Conservation (phyloP, 2,797 vertebrate genomes). For the Galago senegalensis region DNA sequence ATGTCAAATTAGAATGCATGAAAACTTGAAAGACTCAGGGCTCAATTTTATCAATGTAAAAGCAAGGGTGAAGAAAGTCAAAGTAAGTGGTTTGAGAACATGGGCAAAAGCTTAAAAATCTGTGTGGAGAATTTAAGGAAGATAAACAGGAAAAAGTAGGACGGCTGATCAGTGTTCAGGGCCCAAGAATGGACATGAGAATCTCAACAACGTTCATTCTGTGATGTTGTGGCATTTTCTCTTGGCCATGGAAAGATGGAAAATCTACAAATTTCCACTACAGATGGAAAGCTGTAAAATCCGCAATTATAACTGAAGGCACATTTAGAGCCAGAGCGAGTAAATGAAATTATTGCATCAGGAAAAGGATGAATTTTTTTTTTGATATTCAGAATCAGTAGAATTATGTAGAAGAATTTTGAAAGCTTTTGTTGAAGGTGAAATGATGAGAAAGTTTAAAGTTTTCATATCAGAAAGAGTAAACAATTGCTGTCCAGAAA, state of each 20-base stretch:
- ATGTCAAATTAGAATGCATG: neutral
- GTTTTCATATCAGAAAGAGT: slow-evolving; percentile 28
- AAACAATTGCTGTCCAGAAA: slow-evolving; percentile 24
- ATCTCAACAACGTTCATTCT: neutral
- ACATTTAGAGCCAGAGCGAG: neutral
- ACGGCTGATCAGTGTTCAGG: neutral
- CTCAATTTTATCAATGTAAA: slow-evolving; percentile 22
- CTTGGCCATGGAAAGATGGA: neutral
- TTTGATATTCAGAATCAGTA: slow-evolving; percentile 20
- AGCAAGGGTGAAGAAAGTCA: neutral
- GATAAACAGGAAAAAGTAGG: neutral
- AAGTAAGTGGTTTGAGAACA: neutral
- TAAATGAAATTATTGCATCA: slow-evolving; percentile 15
- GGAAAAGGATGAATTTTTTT: slow-evolving; percentile 33
- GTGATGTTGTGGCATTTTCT: neutral
- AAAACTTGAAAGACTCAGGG: neutral
- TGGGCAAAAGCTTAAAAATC: neutral
- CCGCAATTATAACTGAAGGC: neutral
- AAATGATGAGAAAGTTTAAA: slow-evolving; percentile 43
- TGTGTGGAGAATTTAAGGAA: neutral
- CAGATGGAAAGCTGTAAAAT: neutral
- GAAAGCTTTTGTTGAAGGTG: slow-evolving; percentile 23
- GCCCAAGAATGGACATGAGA: neutral
- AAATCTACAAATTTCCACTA: too few relatives aligned
- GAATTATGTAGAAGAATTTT: neutral